Evolutionary conservation across 2,113 vertebrate species (phyloP).

Genomic region (Alligator mississippiensis): DNA sequence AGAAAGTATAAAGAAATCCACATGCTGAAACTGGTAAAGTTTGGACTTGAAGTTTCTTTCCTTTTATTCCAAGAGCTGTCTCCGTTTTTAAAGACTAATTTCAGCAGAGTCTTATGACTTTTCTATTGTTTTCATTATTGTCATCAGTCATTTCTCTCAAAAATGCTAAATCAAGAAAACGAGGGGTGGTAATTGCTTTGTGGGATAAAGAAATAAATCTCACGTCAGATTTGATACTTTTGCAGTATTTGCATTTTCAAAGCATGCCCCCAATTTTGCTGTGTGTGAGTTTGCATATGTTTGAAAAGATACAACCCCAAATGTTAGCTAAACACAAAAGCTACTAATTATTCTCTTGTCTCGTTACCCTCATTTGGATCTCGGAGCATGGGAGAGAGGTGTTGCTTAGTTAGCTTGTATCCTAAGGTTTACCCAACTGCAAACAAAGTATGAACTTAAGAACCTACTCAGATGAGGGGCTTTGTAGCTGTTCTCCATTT

Average conservation of each 20-base stretch:
- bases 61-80: slow-evolving; percentile 32
- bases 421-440: background rate
- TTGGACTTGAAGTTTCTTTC: slow-evolving; percentile 39
- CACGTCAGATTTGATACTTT: slow-evolving; percentile 6
- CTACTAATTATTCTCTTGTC: background rate
- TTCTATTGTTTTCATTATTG: fast-evolving
- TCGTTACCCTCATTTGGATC: background rate
- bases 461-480: fast-evolving
- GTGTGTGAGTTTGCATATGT: background rate
- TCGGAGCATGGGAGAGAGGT: background rate
- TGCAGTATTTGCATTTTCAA: background rate
- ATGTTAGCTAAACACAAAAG: background rate
- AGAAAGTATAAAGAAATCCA: background rate
- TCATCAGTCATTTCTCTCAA: background rate
- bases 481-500: background rate
- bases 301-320: background rate
- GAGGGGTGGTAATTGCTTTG: slow-evolving; percentile 11
- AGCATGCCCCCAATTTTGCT: background rate
- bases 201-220: slow-evolving; percentile 28
- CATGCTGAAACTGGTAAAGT: slow-evolving; percentile 18
- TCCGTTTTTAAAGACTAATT: slow-evolving; percentile 59
- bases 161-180: slow-evolving; percentile 40
- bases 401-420: background rate
- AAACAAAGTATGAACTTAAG: background rate
- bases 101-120: slow-evolving; percentile 25